A percentile compares a stretch with the other conserved stretches of the same genome.
Evolutionary conservation across 2,888 invertebrate genomes (phyloP).

Genomic region (Amblyjoppa proteus): DNA sequence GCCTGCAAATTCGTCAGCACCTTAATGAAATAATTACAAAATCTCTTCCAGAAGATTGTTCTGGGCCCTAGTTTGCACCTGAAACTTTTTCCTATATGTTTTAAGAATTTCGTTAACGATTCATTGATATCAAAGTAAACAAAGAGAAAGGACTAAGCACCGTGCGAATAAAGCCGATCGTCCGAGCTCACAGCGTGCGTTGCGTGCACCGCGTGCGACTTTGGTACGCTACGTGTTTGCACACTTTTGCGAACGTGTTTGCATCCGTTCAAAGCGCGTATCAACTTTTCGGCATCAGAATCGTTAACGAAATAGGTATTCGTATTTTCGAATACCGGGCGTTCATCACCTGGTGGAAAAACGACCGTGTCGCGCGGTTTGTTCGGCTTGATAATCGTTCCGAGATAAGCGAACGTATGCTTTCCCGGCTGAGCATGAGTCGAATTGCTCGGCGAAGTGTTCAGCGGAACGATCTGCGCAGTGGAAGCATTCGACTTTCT

Average conservation of each 20-base stretch:
- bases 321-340: neutral
- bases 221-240: neutral
- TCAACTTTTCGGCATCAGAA: slow-evolving; percentile 20
- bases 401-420: slow-evolving; percentile 83
- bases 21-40: neutral
- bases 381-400: slow-evolving; percentile 82
- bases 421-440: slow-evolving; percentile 79
- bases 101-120: slow-evolving; percentile 30
- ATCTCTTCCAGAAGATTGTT: neutral
- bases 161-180: slow-evolving; percentile 39
- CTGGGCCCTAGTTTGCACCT: neutral
- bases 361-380: slow-evolving; percentile 81
- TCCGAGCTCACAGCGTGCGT: slow-evolving; percentile 10
- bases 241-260: neutral
- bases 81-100: neutral
- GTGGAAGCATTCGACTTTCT: slow-evolving; percentile 80
- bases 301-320: slow-evolving; percentile 34
- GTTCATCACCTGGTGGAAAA: slow-evolving; percentile 79
- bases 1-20: too few relatives aligned
- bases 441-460: slow-evolving; percentile 77
- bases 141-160: slow-evolving; percentile 30
- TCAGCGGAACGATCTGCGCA: slow-evolving; percentile 82
- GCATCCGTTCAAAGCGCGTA: neutral
- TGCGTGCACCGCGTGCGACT: neutral
- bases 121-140: slow-evolving; percentile 7